Base-by-base conservation (phyloP, 2,797 vertebrate species). In the Alouatta caraya region DNA sequence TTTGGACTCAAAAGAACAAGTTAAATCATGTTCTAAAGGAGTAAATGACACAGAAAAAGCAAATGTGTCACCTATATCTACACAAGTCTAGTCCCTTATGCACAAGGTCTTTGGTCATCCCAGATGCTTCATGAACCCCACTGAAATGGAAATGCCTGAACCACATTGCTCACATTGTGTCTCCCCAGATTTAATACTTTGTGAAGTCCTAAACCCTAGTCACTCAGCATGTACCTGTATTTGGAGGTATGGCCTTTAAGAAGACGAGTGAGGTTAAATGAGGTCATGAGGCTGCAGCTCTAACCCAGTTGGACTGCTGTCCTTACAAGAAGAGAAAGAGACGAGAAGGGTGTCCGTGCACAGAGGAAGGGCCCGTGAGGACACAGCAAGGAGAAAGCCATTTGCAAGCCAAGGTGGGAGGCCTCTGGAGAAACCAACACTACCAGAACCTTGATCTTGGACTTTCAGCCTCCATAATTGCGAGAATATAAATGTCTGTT, bases 331-430 rank as follows among this genome's bases (percentile, higher is more conserved):
- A 73, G 22, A 30, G 7, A 2, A 79, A n/a, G n/a, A 24, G 42
- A 39, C 1, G 5, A 4, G 1, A 1, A 75, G 24, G 8, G 14
- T 1, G 0, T 21, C 19, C 5, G 1, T 24, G 0, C 22, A 21
- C 28, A n/a, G 12, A 39, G 6, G 17, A 37, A 10, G 5, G 28
- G 10, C 44, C 0, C 0, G 1, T 1, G 14, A 8, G 15, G 22
- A 30, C 2, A 12, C 4, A 7, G 26, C 2, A 3, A 50, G 57
- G 55, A 44, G 21, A 14, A 0, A 0, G 39, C 14, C 0, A 0
- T 52, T 48, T 4, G 9, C 8, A 5, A 46, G 37, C 72, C 48
- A 5, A 12, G 42, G 48, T 64, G 48, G 48, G 2, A 28, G 44
- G 11, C 19, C 37, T 59, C 11, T 1, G 6, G 28, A 26, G 22